A percentile compares a stretch with the other conserved stretches of the same genome.
phyloP scores from a whole-genome alignment of 2,797 vertebrate species.

The Macropus fuliginosus region DNA sequence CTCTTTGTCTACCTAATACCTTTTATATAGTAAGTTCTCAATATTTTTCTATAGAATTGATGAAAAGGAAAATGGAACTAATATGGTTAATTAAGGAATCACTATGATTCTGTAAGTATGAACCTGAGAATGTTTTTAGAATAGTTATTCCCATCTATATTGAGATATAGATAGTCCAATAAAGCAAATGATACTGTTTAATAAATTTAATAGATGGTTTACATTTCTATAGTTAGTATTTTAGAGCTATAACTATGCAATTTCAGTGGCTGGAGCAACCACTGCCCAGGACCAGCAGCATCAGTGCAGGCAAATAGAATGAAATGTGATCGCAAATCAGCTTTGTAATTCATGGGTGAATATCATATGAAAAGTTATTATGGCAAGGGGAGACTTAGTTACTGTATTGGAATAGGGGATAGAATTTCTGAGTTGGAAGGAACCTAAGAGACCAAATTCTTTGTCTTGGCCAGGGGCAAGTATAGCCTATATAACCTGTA shows the following conservation, averaged over 20 bases:
- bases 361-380: not conserved
- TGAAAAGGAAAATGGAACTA: not conserved
- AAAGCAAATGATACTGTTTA: not conserved
- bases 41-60: not conserved
- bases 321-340: not conserved
- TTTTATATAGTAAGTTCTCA: not conserved
- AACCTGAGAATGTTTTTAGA: not conserved
- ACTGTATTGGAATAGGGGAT: not conserved
- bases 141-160: not conserved
- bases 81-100: not conserved
- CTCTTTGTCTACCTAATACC: not conserved
- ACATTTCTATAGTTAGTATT: not conserved
- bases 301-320: not conserved
- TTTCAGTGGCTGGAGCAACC: not conserved
- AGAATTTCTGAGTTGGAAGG: not conserved
- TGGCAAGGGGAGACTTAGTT: not conserved
- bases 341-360: not conserved
- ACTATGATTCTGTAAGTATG: not conserved
- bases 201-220: not conserved
- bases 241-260: not conserved
- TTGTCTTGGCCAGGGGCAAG: not conserved
- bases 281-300: not conserved
- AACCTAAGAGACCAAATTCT: not conserved
- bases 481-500: not conserved
- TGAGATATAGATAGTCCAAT: not conserved